Conservation (phyloP, 2,113 vertebrate species). For the Tenebrosternarchus preto region DNA sequence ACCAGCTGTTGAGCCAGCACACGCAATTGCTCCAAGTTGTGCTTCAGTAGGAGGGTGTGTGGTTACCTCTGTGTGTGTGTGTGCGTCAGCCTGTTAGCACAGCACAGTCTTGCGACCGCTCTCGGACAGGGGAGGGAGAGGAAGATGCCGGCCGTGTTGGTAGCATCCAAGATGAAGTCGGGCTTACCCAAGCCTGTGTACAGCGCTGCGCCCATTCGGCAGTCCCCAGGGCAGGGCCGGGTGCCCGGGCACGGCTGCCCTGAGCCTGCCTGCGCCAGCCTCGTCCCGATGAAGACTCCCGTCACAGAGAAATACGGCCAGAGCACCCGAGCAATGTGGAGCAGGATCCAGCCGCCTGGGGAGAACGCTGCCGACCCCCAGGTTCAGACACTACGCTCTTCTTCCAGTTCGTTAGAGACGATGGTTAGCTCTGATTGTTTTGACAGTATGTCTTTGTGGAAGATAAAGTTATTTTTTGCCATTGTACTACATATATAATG, state of each 20-base stretch:
- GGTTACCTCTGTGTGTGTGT: constrained; percentile 10
- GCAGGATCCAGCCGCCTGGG: constrained; percentile 63
- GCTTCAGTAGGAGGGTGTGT: constrained; percentile 26
- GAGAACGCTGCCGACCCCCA: constrained; percentile 82
- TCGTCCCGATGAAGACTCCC: constrained; percentile 34
- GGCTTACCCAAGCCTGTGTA: constrained; percentile 88
- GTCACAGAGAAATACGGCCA: constrained; percentile 66
- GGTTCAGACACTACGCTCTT: constrained; percentile 70
- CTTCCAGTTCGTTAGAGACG: background rate
- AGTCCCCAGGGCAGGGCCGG: constrained; percentile 77
- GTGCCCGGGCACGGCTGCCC: constrained; percentile 52
- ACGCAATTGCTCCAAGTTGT: constrained; percentile 13
- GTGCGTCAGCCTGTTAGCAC: constrained; percentile 14
- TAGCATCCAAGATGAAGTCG: constrained; percentile 89
- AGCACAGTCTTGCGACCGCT: constrained; percentile 16
- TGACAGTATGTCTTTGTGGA: too few species aligned
- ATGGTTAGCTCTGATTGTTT: background rate
- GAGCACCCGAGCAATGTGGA: constrained; percentile 68
- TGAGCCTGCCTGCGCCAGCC: constrained; percentile 72
- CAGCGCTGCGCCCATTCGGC: constrained; percentile 82
- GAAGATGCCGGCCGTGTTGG: constrained; percentile 91
- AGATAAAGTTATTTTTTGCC: too few species aligned
- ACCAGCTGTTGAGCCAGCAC: constrained; percentile 47
- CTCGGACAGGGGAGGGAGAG: constrained; percentile 46
- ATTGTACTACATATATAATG: too few species aligned